Evolutionary conservation across 2,797 vertebrate genomes (phyloP).

Genomic region (Cryptoblepharus egeriae): DNA sequence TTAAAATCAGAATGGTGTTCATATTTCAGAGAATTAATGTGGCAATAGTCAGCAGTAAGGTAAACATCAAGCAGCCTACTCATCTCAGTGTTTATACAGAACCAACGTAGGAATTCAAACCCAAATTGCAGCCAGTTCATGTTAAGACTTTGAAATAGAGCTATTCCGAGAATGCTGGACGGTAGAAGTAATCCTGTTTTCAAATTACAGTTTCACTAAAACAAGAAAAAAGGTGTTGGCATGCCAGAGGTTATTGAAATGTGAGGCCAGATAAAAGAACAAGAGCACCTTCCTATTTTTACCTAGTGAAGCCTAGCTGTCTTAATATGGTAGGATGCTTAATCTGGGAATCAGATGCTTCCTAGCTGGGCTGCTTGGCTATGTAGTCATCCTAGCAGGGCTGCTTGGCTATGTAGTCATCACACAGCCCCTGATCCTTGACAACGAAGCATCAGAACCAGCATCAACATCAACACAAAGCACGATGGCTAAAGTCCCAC

Average conservation of each 20-base stretch:
- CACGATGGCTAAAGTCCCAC: too few species aligned
- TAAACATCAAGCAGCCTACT: conserved; percentile 18
- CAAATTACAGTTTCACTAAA: conserved; percentile 10
- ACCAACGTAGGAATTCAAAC: conserved; percentile 7
- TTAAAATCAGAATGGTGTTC: not conserved
- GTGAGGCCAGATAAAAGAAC: not conserved
- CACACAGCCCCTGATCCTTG: too few species aligned
- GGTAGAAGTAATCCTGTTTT: conserved; percentile 2
- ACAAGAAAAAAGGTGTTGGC: conserved; percentile 14
- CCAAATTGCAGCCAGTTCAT: not conserved
- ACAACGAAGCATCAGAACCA: too few species aligned
- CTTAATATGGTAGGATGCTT: not conserved
- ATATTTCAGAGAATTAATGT: conserved; percentile 23
- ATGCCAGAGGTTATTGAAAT: conserved; percentile 1
- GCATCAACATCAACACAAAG: too few species aligned
- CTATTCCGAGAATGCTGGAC: conserved; percentile 14
- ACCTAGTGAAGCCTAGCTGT: not conserved
- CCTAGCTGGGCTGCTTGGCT: too few species aligned
- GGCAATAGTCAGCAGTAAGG: not conserved
- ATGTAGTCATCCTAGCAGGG: too few species aligned
- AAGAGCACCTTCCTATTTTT: not conserved
- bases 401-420: too few species aligned
- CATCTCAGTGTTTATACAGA: conserved; percentile 16
- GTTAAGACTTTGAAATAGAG: not conserved
- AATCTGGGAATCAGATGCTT: too few species aligned